Percentiles rank a stretch among this genome's conserved stretches.
These are phyloP conservation scores for Leptura quadrifasciata DNA, from an alignment of 2,888 invertebrate species.

Conservation along the genomic window DNA sequence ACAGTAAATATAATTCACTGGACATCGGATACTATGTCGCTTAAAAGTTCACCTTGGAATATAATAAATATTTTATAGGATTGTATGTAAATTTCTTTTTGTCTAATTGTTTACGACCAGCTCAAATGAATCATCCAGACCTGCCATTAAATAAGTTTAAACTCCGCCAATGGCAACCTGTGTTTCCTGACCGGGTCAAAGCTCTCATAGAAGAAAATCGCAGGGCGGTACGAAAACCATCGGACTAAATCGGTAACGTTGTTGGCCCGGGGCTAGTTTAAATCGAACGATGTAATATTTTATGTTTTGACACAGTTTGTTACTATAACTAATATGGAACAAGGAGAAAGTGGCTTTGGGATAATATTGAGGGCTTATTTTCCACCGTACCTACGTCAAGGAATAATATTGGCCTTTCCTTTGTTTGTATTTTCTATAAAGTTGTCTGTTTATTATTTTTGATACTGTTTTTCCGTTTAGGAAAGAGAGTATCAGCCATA, in stretches of 20 bases:
- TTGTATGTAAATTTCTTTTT: too few relatives aligned
- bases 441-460: neutral
- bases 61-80: too few relatives aligned
- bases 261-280: slow-evolving; percentile 25
- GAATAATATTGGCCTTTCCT: slow-evolving; percentile 15
- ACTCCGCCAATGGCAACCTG: slow-evolving; percentile 21
- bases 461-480: neutral
- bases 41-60: too few relatives aligned
- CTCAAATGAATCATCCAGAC: neutral
- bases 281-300: slow-evolving; percentile 39
- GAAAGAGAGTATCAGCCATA: neutral
- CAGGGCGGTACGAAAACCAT: slow-evolving; percentile 32
- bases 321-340: slow-evolving; percentile 30
- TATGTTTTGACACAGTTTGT: slow-evolving; percentile 42
- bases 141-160: neutral
- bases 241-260: slow-evolving; percentile 39
- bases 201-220: slow-evolving; percentile 37
- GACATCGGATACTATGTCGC: too few relatives aligned
- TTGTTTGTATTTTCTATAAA: neutral
- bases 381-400: slow-evolving; percentile 17
- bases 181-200: slow-evolving; percentile 40
- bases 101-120: too few relatives aligned
- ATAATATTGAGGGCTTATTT: slow-evolving; percentile 8
- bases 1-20: too few relatives aligned
- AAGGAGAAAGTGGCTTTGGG: slow-evolving; percentile 23